phyloP scores from a whole-genome alignment of 2,888 invertebrate genomes.

The Sabellastarte sp. region DNA sequence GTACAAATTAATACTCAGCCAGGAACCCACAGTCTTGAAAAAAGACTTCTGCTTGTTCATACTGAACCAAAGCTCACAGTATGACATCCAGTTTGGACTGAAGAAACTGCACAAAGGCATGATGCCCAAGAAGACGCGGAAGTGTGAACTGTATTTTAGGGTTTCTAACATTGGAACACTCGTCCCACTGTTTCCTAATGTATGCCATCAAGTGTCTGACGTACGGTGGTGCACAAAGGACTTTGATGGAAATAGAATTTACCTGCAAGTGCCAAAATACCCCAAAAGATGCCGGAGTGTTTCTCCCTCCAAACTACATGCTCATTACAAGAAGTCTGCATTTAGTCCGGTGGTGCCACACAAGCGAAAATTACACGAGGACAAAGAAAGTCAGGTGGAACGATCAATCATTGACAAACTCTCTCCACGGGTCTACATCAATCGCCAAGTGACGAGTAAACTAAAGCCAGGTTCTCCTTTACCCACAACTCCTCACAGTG shows the following conservation, averaged over 20 bases:
- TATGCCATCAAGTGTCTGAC: constrained; percentile 42
- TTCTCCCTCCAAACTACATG: background rate
- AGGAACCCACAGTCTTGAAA: constrained; percentile 39
- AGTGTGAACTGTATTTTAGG: constrained; percentile 38
- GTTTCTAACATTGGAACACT: constrained; percentile 44
- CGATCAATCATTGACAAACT: background rate
- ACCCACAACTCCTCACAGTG: too few species aligned
- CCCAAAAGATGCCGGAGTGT: background rate
- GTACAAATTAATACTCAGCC: constrained; percentile 41
- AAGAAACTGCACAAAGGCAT: constrained; percentile 38
- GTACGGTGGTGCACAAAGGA: constrained; percentile 48
- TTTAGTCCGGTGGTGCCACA: constrained; percentile 1
- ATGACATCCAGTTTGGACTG: constrained; percentile 46
- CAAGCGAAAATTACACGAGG: background rate
- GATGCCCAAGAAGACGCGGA: constrained; percentile 32
- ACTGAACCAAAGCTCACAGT: constrained; percentile 34
- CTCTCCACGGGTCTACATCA: constrained; percentile 3
- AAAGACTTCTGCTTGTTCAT: constrained; percentile 49
- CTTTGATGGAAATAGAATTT: constrained; percentile 45
- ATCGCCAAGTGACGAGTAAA: background rate
- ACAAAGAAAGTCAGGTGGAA: background rate
- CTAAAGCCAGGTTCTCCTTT: background rate
- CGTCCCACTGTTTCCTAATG: constrained; percentile 45
- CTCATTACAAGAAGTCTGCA: background rate
- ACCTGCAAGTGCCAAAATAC: constrained; percentile 30